A percentile compares a stretch with the other conserved stretches of the same genome.
These are phyloP conservation scores for Dermatophagoides farinae DNA, from an alignment of 1,140 invertebrate species.

Conservation along the genomic window DNA sequence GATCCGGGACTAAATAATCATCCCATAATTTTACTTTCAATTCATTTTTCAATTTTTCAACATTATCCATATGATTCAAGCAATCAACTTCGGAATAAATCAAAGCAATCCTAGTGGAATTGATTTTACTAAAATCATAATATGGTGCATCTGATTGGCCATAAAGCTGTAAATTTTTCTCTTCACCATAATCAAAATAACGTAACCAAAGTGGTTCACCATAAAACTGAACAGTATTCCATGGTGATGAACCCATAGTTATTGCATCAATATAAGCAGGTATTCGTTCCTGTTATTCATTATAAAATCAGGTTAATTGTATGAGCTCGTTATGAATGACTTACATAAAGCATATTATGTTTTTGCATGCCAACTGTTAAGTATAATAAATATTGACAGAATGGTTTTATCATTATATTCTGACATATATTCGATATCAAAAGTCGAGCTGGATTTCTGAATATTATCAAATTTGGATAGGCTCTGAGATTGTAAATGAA, in stretches of 20 bases:
- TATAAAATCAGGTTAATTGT: constrained; percentile 20
- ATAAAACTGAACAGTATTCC: constrained; percentile 40
- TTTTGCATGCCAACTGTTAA: no score
- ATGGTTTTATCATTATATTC: not conserved
- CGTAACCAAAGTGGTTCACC: constrained; percentile 23
- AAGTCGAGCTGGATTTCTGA: no score
- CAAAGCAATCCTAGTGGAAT: constrained; percentile 1
- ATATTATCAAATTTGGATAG: no score
- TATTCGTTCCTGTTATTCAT: constrained; percentile 33
- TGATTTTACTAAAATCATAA: constrained; percentile 7
- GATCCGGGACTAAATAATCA: constrained; percentile 10
- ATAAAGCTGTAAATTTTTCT: not conserved
- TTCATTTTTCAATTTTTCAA: constrained; percentile 3
- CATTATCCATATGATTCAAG: constrained; percentile 11
- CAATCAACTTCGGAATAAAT: constrained; percentile 8
- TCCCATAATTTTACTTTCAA: constrained; percentile 12
- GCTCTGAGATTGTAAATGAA: no score
- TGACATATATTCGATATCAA: no score
- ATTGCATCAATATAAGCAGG: constrained; percentile 52
- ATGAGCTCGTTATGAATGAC: not conserved
- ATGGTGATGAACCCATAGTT: constrained; percentile 57
- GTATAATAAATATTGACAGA: not conserved
- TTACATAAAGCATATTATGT: not conserved
- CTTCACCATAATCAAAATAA: not conserved
- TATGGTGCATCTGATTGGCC: not conserved